Evolutionary conservation across 2,797 vertebrate genomes (phyloP).

Genomic region (Chelmon rostratus): DNA sequence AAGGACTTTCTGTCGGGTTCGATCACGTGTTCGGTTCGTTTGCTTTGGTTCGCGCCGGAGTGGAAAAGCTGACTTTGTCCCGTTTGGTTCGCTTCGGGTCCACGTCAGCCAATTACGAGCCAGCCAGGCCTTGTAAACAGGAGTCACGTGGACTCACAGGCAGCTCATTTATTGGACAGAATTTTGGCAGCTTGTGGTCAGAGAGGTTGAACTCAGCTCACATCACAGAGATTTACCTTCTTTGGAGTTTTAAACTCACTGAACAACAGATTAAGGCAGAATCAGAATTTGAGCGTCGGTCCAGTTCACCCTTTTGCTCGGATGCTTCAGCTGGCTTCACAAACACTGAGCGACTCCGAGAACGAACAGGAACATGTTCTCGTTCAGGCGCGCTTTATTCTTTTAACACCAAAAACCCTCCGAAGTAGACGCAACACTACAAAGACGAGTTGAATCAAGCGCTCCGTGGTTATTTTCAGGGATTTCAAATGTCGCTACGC

Average conservation of each 20-base stretch:
- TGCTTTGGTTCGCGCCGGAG: background rate
- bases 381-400: background rate
- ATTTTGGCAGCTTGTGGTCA: conserved; percentile 8
- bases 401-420: background rate
- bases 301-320: background rate
- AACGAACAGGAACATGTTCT: background rate
- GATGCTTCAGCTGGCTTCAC: too few relatives aligned
- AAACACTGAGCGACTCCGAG: background rate
- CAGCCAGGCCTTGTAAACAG: conserved; percentile 34
- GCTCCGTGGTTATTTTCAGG: background rate
- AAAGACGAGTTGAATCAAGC: background rate
- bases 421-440: background rate
- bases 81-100: conserved; percentile 27
- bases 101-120: conserved; percentile 18
- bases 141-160: conserved; percentile 28
- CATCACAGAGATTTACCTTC: conserved; percentile 2
- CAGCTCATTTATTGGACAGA: conserved; percentile 26
- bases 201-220: background rate
- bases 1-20: background rate
- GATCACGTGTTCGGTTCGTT: background rate
- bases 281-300: background rate
- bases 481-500: background rate
- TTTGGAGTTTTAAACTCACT: background rate
- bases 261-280: background rate
- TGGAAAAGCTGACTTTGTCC: conserved; percentile 52